Conservation (phyloP, 2,113 vertebrate genomes). For the Turnix velox region DNA sequence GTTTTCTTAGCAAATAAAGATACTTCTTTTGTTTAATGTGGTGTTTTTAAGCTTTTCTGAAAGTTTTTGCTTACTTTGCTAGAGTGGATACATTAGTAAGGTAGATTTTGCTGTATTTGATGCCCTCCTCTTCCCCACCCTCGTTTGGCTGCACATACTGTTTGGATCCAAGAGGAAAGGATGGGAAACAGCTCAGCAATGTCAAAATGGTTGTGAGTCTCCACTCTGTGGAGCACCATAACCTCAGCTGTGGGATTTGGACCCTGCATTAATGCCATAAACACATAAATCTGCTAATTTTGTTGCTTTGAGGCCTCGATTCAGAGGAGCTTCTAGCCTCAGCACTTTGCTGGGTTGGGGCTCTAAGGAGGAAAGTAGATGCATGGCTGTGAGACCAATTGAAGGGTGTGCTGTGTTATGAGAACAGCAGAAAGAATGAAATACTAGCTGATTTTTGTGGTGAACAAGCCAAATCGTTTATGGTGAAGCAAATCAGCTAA, state of each 20-base stretch:
- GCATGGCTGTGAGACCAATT: neutral
- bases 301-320: accelerated
- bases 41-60: neutral
- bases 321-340: neutral
- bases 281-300: too few species aligned
- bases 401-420: neutral
- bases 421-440: neutral
- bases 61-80: neutral
- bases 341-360: neutral
- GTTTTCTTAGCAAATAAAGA: conserved; percentile 14
- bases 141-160: accelerated
- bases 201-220: neutral
- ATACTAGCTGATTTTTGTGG: conserved; percentile 1
- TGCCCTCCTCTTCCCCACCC: neutral
- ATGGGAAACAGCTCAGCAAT: neutral
- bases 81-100: neutral
- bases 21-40: neutral
- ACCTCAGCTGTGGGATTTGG: neutral
- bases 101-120: neutral
- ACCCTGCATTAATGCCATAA: too few species aligned
- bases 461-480: too few species aligned
- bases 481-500: conserved; percentile 2
- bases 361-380: neutral
- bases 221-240: neutral
- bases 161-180: neutral